Conservation (phyloP, 2,888 invertebrate species). For the Apantesis nais region DNA sequence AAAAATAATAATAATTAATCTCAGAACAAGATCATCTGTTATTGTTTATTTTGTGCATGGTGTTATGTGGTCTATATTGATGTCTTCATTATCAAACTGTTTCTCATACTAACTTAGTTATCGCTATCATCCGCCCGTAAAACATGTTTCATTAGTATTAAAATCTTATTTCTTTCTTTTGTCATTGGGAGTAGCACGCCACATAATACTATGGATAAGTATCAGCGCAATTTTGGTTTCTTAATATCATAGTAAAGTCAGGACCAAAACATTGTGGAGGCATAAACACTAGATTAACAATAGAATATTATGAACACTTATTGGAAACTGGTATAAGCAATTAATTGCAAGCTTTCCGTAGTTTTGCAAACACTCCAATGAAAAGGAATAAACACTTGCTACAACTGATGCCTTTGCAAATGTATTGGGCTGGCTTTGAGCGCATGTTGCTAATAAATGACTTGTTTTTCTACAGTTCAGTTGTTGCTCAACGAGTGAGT, state of each 20-base stretch:
- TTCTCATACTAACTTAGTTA: constrained; percentile 37
- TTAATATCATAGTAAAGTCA: constrained; percentile 76
- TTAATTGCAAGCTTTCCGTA: constrained; percentile 17
- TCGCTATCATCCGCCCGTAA: constrained; percentile 41
- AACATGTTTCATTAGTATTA: constrained; percentile 44
- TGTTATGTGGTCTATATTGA: constrained; percentile 79
- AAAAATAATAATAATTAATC: constrained; percentile 34
- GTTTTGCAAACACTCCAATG: constrained; percentile 13
- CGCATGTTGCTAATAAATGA: constrained; percentile 85
- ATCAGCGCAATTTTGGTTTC: constrained; percentile 72
- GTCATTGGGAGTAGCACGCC: constrained; percentile 72
- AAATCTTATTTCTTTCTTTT: constrained; percentile 44
- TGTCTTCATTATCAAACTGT: constrained; percentile 47
- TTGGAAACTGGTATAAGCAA: constrained; percentile 5
- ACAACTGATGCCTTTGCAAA: constrained; percentile 66
- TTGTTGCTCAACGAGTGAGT: constrained; percentile 85
- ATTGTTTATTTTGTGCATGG: constrained; percentile 71
- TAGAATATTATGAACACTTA: constrained; percentile 5
- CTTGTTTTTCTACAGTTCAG: constrained; percentile 86
- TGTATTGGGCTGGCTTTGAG: constrained; percentile 77
- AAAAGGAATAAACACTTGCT: constrained; percentile 7
- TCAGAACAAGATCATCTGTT: constrained; percentile 49
- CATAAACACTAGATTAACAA: constrained; percentile 47
- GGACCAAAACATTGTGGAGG: constrained; percentile 76
- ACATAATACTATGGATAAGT: constrained; percentile 79